Evolutionary conservation across 2,888 invertebrate species (phyloP).

Genomic region (Drosophila fungiperda): DNA sequence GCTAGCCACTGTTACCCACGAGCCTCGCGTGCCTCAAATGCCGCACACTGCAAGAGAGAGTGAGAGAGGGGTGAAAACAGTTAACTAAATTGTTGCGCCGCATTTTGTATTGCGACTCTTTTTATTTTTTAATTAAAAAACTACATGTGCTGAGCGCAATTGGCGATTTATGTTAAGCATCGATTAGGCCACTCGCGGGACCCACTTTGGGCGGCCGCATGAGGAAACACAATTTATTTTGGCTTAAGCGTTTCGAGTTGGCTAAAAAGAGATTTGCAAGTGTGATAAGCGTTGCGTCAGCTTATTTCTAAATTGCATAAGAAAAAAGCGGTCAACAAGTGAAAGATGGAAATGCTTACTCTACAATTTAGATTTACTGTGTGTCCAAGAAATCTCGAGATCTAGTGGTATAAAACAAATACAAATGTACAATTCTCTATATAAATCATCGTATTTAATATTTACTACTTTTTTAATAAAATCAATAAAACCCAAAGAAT

Average conservation of each 20-base stretch:
- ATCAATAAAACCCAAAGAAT: background rate
- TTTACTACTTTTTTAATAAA: background rate
- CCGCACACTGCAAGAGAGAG: background rate
- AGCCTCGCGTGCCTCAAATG: slow-evolving; percentile 11
- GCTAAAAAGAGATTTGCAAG: slow-evolving; percentile 41
- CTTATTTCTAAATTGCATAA: slow-evolving; percentile 24
- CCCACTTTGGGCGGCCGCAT: slow-evolving; percentile 4
- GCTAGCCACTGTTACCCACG: slow-evolving; percentile 16
- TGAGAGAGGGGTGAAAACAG: slow-evolving; percentile 4
- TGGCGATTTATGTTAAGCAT: slow-evolving; percentile 73
- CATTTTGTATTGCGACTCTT: slow-evolving; percentile 49
- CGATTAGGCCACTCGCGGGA: slow-evolving; percentile 52
- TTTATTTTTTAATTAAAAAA: slow-evolving; percentile 45
- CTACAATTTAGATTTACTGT: background rate
- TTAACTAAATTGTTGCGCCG: slow-evolving; percentile 35
- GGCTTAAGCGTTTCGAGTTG: slow-evolving; percentile 54
- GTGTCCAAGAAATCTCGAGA: background rate
- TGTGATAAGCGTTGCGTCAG: slow-evolving; percentile 63
- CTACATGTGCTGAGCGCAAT: slow-evolving; percentile 64
- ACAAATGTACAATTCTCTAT: background rate
- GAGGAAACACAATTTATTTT: slow-evolving; percentile 55
- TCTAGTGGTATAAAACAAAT: background rate
- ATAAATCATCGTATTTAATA: background rate
- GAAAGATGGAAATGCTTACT: background rate
- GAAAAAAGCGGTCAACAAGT: background rate